Evolutionary conservation across 2,113 vertebrate genomes (phyloP).

Genomic region (Pollachius pollachius): DNA sequence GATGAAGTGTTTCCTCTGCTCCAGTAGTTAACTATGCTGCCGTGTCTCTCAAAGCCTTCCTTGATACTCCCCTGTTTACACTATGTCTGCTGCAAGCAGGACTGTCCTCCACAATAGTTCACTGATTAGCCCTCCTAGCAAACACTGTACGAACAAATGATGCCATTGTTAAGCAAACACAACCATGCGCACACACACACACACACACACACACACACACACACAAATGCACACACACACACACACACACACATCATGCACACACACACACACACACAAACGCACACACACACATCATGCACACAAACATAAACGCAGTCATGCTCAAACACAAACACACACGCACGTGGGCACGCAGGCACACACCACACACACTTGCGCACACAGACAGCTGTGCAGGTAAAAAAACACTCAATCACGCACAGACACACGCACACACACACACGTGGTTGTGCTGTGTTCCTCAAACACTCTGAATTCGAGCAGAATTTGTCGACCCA

Average conservation of each 20-base stretch:
- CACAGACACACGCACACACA: slow-evolving; percentile 2
- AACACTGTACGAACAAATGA: slow-evolving; percentile 40
- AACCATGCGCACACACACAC: slow-evolving; percentile 9
- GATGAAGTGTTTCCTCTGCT: not conserved
- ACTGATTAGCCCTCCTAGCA: slow-evolving; percentile 64
- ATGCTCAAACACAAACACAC: too few species aligned
- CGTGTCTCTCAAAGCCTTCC: slow-evolving; percentile 8
- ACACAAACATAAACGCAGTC: too few species aligned
- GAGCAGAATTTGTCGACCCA: not conserved
- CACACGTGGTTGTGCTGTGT: not conserved
- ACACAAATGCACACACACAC: slow-evolving; percentile 5
- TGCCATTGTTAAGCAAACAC: slow-evolving; percentile 8
- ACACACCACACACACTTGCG: too few species aligned
- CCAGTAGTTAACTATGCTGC: not conserved
- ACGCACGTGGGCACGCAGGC: too few species aligned
- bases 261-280: slow-evolving; percentile 1
- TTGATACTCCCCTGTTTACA: not conserved
- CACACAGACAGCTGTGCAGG: not conserved
- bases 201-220: slow-evolving; percentile 5
- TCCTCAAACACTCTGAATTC: not conserved
- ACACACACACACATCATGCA: not conserved
- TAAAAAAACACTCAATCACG: not conserved
- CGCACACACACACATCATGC: not conserved
- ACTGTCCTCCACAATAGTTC: slow-evolving; percentile 63
- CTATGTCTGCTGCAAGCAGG: slow-evolving; percentile 13